phyloP scores from a whole-genome alignment of 1,140 invertebrate species.

The Oedothorax gibbosus region DNA sequence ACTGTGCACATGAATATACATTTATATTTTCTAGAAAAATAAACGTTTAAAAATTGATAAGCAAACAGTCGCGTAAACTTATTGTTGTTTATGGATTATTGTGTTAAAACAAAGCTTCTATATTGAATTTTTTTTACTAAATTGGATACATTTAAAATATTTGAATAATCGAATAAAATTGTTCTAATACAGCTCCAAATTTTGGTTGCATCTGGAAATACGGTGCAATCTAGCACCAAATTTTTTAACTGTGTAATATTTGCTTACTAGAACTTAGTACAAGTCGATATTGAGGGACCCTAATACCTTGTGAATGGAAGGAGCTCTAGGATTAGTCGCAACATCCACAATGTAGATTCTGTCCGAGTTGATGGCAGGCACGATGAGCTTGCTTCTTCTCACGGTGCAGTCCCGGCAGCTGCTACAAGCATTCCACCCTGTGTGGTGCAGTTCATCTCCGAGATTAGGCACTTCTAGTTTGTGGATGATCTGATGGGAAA shows the following conservation, averaged over 20 bases:
- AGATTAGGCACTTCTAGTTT: slow-evolving; percentile 81
- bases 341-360: slow-evolving; percentile 89
- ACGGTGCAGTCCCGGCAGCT: slow-evolving; percentile 81
- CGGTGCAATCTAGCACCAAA: too few relatives aligned
- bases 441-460: slow-evolving; percentile 94
- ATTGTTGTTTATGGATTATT: too few relatives aligned
- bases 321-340: slow-evolving; percentile 76
- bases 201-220: too few relatives aligned
- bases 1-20: too few relatives aligned
- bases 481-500: slow-evolving; percentile 82
- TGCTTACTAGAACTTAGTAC: neutral
- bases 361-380: slow-evolving; percentile 85
- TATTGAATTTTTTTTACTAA: too few relatives aligned
- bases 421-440: slow-evolving; percentile 96
- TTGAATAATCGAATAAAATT: too few relatives aligned
- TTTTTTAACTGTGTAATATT: neutral
- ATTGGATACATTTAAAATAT: too few relatives aligned
- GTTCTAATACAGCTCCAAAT: too few relatives aligned
- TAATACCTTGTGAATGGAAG: slow-evolving; percentile 66
- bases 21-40: too few relatives aligned
- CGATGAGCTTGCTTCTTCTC: slow-evolving; percentile 81
- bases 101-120: too few relatives aligned
- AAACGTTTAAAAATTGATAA: too few relatives aligned
- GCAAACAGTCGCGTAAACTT: too few relatives aligned
- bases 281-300: neutral